These are phyloP conservation scores for Amia ocellicauda DNA, from an alignment of 2,113 vertebrate species.

Conservation along the genomic window DNA sequence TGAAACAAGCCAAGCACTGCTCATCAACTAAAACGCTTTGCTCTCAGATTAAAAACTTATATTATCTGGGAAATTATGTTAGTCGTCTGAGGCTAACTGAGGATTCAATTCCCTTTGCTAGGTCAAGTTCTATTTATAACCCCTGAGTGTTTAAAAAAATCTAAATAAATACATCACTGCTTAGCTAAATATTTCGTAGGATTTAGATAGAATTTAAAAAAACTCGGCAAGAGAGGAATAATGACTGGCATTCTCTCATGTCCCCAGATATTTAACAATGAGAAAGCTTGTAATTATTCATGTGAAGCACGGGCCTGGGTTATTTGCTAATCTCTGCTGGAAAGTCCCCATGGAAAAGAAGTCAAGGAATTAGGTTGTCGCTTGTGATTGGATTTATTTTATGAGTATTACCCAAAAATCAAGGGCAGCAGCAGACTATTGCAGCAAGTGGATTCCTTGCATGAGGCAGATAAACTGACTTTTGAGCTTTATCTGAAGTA, in stretches of 20 bases:
- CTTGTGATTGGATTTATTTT: conserved; percentile 20
- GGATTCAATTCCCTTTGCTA: not conserved
- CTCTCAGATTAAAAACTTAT: conserved; percentile 11
- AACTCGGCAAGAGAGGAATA: not conserved
- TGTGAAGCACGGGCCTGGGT: conserved; percentile 10
- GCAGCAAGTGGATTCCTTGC: not conserved
- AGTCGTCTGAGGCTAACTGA: not conserved
- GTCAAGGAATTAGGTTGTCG: conserved; percentile 16
- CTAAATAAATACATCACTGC: not conserved
- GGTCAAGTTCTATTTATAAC: too few relatives aligned
- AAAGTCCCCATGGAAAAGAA: conserved; percentile 14
- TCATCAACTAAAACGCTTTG: conserved; percentile 8
- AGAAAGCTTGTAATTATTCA: conserved; percentile 19
- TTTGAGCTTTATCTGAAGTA: conserved; percentile 19
- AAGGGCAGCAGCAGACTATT: not conserved
- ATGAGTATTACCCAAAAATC: conserved; percentile 5
- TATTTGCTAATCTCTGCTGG: not conserved
- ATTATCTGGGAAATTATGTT: conserved; percentile 15
- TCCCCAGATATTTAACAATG: conserved; percentile 20
- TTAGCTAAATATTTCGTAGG: not conserved
- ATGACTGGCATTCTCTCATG: conserved; percentile 17
- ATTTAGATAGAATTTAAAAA: not conserved
- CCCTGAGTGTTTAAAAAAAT: too few relatives aligned
- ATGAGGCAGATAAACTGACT: conserved; percentile 14
- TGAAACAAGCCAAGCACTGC: not conserved